phyloP scores from a whole-genome alignment of 2,113 vertebrate species.

The Megaptera novaeangliae region DNA sequence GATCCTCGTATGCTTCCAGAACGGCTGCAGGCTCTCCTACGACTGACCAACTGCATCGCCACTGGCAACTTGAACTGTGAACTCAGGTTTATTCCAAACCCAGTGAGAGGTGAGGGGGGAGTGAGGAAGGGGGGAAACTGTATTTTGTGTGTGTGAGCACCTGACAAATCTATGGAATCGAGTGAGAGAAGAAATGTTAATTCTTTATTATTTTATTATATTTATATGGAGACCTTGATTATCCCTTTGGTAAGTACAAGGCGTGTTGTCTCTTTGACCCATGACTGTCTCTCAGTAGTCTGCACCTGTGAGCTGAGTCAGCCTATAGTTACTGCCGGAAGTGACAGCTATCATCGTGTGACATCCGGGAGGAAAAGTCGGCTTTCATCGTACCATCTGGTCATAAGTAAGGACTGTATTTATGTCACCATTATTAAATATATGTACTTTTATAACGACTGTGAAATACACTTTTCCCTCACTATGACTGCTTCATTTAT shows the following conservation, averaged over 20 bases:
- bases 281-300: conserved; percentile 58
- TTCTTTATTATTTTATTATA: conserved; percentile 73
- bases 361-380: conserved; percentile 16
- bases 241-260: conserved; percentile 51
- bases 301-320: conserved; percentile 26
- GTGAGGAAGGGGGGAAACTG: conserved; percentile 26
- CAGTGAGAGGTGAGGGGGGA: conserved; percentile 52
- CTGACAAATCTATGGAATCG: conserved; percentile 69
- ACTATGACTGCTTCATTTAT: background rate
- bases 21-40: background rate
- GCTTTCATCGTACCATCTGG: background rate
- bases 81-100: conserved; percentile 74
- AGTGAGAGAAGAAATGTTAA: conserved; percentile 65
- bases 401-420: conserved; percentile 52
- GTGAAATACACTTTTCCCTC: conserved; percentile 75
- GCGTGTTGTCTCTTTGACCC: conserved; percentile 44
- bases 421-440: conserved; percentile 73
- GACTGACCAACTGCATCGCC: background rate
- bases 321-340: conserved; percentile 44
- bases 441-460: conserved; percentile 77
- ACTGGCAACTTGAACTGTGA: conserved; percentile 63
- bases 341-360: background rate
- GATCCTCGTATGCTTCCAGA: background rate
- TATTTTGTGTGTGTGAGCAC: conserved; percentile 54
- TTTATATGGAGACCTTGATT: conserved; percentile 74